These are phyloP conservation scores for Alectura lathami DNA, from an alignment of 2,113 vertebrate genomes.

Conservation along the genomic window DNA sequence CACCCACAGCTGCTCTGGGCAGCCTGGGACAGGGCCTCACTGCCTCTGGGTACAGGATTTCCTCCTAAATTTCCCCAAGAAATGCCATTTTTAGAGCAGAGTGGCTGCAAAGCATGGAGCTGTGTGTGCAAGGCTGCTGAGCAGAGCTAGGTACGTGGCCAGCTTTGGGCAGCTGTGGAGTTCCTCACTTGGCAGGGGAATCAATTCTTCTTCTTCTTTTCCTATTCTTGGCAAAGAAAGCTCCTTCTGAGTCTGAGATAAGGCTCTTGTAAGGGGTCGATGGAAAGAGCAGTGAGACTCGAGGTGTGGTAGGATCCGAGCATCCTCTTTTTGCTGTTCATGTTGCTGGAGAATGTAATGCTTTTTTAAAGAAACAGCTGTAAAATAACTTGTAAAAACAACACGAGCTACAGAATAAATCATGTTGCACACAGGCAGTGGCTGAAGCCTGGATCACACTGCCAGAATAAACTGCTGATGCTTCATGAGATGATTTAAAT, in stretches of 20 bases:
- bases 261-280: not conserved
- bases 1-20: not conserved
- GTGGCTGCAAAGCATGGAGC: fast-evolving
- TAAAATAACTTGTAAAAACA: not conserved
- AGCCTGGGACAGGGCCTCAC: not conserved
- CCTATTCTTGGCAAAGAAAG: not conserved
- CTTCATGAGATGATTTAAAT: not conserved
- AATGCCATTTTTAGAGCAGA: too few species aligned
- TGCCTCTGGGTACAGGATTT: not conserved
- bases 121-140: fast-evolving
- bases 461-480: not conserved
- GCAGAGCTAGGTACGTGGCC: not conserved
- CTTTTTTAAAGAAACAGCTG: not conserved
- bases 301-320: fast-evolving
- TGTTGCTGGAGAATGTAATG: not conserved
- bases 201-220: not conserved
- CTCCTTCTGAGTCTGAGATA: not conserved
- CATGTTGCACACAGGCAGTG: fast-evolving
- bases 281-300: not conserved
- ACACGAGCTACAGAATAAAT: not conserved
- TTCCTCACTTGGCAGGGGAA: not conserved
- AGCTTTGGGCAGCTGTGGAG: not conserved
- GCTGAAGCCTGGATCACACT: fast-evolving
- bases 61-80: not conserved
- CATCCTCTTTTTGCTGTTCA: not conserved